Conservation (phyloP, 2,888 invertebrate genomes). For the Gerris lacustris region DNA sequence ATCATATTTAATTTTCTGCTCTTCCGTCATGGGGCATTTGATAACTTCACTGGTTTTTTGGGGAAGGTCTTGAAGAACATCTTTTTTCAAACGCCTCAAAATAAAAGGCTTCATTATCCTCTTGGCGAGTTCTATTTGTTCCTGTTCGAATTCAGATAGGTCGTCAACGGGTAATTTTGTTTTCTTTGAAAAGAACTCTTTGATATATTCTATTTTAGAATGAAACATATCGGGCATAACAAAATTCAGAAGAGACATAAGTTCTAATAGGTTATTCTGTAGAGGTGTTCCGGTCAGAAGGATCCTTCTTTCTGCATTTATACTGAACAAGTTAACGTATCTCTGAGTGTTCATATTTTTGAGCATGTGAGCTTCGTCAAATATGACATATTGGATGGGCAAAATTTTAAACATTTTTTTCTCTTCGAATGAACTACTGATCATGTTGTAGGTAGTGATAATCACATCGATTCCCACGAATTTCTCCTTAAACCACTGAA, state of each 20-base stretch:
- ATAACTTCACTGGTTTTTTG: conserved; percentile 61
- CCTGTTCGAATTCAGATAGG: conserved; percentile 66
- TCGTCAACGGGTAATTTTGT: conserved; percentile 32
- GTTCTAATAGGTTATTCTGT: conserved; percentile 87
- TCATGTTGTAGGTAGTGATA: conserved; percentile 75
- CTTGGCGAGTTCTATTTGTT: conserved; percentile 85
- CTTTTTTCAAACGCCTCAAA: conserved; percentile 70
- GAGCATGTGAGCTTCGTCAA: conserved; percentile 96
- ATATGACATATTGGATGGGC: conserved; percentile 80
- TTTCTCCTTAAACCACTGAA: conserved; percentile 59
- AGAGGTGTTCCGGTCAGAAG: conserved; percentile 90
- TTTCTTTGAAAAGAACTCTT: conserved; percentile 72
- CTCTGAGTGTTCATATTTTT: conserved; percentile 87
- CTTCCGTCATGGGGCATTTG: conserved; percentile 52
- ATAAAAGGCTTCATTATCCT: conserved; percentile 93
- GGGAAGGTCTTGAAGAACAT: conserved; percentile 76
- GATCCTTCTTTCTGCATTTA: conserved; percentile 75
- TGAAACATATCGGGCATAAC: conserved; percentile 93
- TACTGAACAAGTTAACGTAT: conserved; percentile 75
- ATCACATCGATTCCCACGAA: conserved; percentile 67
- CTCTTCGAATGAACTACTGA: conserved; percentile 75
- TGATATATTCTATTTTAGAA: conserved; percentile 73
- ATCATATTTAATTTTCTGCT: conserved; percentile 64
- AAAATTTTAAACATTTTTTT: conserved; percentile 83
- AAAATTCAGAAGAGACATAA: conserved; percentile 90